Conservation (phyloP, 1,140 invertebrate genomes). For the Linepithema humile region DNA sequence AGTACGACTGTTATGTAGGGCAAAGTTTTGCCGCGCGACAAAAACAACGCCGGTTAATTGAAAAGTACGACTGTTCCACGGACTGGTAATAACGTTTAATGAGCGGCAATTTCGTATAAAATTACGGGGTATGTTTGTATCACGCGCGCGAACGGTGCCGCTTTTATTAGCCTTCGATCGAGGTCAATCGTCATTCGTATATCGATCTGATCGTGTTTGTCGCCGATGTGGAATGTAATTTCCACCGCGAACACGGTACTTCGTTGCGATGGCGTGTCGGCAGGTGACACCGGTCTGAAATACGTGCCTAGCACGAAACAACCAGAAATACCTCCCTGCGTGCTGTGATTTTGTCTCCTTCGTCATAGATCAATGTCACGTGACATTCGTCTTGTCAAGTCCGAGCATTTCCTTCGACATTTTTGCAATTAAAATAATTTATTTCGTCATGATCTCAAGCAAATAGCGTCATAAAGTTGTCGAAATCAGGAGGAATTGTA, state of each 20-base stretch:
- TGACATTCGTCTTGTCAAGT: neutral
- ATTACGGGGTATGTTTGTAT: conserved; percentile 5
- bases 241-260: conserved; percentile 51
- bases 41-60: conserved; percentile 28
- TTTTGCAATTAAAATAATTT: neutral
- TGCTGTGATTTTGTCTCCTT: neutral
- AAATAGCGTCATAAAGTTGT: neutral
- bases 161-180: conserved; percentile 11
- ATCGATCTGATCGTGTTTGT: conserved; percentile 13
- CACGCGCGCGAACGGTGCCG: neutral
- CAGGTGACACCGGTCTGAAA: conserved; percentile 62
- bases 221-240: neutral
- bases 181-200: conserved; percentile 18
- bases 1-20: neutral
- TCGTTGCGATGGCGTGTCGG: conserved; percentile 66
- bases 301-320: conserved; percentile 56
- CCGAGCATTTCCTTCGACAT: neutral
- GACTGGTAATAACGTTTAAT: conserved; percentile 34
- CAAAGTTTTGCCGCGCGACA: conserved; percentile 29
- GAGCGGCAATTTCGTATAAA: conserved; percentile 31
- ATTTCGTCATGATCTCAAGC: neutral
- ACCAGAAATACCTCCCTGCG: conserved; percentile 21
- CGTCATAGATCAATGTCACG: neutral
- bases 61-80: conserved; percentile 1
- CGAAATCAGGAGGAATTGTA: neutral